A percentile compares a stretch with the other conserved stretches of the same genome.
Conservation (phyloP, 1,140 invertebrate genomes). For the Brachionus sp. region DNA sequence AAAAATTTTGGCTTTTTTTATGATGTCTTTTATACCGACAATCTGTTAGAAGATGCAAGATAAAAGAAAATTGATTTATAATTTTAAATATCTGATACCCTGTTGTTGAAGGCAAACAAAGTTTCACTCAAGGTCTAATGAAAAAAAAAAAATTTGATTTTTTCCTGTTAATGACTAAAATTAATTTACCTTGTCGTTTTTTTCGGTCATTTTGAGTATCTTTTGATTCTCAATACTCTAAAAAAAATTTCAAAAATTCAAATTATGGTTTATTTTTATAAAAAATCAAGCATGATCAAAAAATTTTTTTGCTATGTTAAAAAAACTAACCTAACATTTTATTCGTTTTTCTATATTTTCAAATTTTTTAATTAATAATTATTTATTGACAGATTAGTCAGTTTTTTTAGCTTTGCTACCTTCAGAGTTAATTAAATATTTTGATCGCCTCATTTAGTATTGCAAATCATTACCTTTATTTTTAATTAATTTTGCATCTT, state of each 20-base stretch:
- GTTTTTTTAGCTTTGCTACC: neutral
- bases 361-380: neutral
- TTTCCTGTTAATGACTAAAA: neutral
- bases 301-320: neutral
- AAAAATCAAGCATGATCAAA: conserved; percentile 13
- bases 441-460: neutral
- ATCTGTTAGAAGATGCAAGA: neutral
- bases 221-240: neutral
- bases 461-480: neutral
- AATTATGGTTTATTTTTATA: neutral
- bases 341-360: neutral
- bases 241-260: neutral
- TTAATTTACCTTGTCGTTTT: neutral
- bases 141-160: neutral
- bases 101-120: conserved; percentile 38
- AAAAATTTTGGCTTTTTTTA: conserved; percentile 15
- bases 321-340: neutral
- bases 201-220: neutral
- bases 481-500: neutral
- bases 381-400: neutral
- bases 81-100: neutral
- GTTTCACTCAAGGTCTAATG: neutral
- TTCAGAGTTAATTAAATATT: neutral
- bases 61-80: neutral
- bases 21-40: conserved; percentile 25